Conservation (phyloP, 2,113 vertebrate species). For the Seriola rivoliana region DNA sequence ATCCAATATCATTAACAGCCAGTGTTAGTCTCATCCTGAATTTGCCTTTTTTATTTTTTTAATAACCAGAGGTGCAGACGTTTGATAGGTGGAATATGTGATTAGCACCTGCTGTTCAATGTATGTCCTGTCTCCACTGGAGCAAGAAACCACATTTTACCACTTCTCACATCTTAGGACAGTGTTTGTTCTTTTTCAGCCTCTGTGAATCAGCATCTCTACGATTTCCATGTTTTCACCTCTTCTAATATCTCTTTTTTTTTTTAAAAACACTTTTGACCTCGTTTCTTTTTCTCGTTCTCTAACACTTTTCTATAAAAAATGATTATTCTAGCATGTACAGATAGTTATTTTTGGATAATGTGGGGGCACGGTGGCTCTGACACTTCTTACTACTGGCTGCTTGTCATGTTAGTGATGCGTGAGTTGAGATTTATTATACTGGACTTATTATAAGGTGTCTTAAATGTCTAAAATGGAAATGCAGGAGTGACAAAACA, state of each 20-base stretch:
- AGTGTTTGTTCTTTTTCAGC: slow-evolving; percentile 30
- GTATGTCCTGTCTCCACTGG: slow-evolving; percentile 36
- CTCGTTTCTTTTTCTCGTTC: slow-evolving; percentile 1
- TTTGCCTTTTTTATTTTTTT: slow-evolving; percentile 25
- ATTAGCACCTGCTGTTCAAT: slow-evolving; percentile 70
- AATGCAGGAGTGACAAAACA: slow-evolving; percentile 17
- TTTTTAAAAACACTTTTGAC: not conserved
- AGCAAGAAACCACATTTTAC: slow-evolving; percentile 33
- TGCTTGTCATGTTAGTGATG: slow-evolving; percentile 23
- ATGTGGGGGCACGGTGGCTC: slow-evolving; percentile 9
- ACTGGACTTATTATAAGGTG: slow-evolving; percentile 32
- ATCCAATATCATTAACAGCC: slow-evolving; percentile 76
- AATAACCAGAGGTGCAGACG: slow-evolving; percentile 56
- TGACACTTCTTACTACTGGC: slow-evolving; percentile 9
- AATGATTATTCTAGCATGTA: not conserved
- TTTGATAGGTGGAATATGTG: slow-evolving; percentile 48
- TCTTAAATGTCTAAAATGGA: slow-evolving; percentile 42
- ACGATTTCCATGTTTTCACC: not conserved
- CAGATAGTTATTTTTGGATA: slow-evolving; percentile 51
- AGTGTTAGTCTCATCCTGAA: slow-evolving; percentile 64
- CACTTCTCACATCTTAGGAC: slow-evolving; percentile 16
- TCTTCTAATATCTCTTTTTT: slow-evolving; percentile 40
- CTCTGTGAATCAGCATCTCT: slow-evolving; percentile 6
- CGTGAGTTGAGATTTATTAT: slow-evolving; percentile 2
- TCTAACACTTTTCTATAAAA: not conserved